Conservation (phyloP, 2,888 invertebrate genomes). For the Bursaphelenchus okinawaensis region DNA sequence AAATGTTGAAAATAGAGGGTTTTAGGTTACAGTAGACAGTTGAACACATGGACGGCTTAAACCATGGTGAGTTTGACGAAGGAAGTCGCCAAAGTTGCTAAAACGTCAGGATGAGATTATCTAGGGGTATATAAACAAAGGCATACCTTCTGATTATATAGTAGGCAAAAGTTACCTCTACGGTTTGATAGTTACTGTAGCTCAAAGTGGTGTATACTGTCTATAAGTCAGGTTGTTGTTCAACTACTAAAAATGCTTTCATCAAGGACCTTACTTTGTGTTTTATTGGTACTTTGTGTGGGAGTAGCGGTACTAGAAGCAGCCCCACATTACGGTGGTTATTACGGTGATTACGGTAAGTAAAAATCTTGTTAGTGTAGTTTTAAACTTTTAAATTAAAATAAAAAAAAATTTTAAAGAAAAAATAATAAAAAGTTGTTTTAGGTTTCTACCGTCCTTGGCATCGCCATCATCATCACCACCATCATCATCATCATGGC, state of each 20-base stretch:
- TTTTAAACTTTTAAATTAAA: too few species aligned
- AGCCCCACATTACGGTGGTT: not conserved
- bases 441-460: not conserved
- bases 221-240: not conserved
- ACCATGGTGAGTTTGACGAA: too few species aligned
- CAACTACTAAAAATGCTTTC: not conserved
- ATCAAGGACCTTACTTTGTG: not conserved
- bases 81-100: too few species aligned
- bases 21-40: too few species aligned
- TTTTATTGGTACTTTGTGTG: not conserved
- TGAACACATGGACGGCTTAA: too few species aligned
- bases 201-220: not conserved
- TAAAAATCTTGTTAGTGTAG: not conserved
- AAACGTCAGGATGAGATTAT: too few species aligned
- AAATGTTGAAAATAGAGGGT: too few species aligned
- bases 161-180: too few species aligned
- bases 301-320: not conserved
- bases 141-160: too few species aligned
- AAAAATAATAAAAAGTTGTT: constrained; percentile 2
- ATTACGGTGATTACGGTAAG: not conserved
- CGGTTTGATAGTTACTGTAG: too few species aligned
- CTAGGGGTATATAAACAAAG: too few species aligned
- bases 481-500: not conserved
- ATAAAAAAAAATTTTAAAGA: not conserved
- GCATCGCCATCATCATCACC: not conserved